phyloP scores from a whole-genome alignment of 1,140 invertebrate species.

The Tetramorium parvispinum region DNA sequence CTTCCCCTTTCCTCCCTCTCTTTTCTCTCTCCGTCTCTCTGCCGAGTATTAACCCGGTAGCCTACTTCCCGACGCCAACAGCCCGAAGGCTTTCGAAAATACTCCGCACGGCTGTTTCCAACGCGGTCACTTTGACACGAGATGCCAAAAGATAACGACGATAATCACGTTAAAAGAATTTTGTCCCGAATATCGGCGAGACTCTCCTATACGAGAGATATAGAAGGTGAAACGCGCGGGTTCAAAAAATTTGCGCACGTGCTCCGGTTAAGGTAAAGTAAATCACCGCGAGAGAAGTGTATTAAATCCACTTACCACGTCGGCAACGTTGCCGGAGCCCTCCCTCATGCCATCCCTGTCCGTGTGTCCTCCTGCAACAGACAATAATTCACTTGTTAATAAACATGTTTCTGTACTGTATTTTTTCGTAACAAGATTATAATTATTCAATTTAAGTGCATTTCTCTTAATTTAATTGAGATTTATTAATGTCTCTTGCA shows the following conservation, averaged over 20 bases:
- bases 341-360: constrained; percentile 86
- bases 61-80: constrained; percentile 77
- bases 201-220: background rate
- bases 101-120: constrained; percentile 67
- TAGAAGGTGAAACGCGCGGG: background rate
- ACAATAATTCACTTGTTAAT: constrained; percentile 24
- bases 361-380: constrained; percentile 81
- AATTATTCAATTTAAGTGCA: constrained; percentile 15
- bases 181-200: background rate
- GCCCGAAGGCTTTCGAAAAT: constrained; percentile 82
- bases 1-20: background rate
- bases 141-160: constrained; percentile 36
- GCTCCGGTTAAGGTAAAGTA: background rate
- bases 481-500: background rate
- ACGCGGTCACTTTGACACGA: constrained; percentile 52
- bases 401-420: background rate
- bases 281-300: background rate
- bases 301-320: constrained; percentile 81
- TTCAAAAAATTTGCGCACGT: background rate
- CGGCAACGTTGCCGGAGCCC: constrained; percentile 85
- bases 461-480: background rate
- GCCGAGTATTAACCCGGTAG: constrained; percentile 78
- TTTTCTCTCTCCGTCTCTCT: constrained; percentile 38
- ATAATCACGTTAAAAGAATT: constrained; percentile 13
- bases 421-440: background rate